These are phyloP conservation scores for Pemphigus obesinymphae DNA, from an alignment of 1,140 invertebrate genomes.

Conservation along the genomic window DNA sequence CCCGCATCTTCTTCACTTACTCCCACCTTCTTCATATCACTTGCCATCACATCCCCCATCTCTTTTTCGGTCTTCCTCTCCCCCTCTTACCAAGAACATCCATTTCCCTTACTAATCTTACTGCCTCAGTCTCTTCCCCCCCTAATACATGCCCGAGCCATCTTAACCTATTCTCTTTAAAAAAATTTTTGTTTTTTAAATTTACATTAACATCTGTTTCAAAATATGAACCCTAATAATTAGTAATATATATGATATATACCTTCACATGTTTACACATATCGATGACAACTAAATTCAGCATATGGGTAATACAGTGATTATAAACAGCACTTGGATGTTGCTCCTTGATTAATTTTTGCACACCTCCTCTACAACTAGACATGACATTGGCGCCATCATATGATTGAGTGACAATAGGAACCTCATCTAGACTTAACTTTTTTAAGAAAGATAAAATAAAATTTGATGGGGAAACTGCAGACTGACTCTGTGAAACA, in stretches of 20 bases:
- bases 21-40: too few relatives aligned
- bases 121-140: too few relatives aligned
- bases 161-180: too few relatives aligned
- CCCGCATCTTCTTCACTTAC: too few relatives aligned
- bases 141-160: too few relatives aligned
- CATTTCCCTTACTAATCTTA: too few relatives aligned
- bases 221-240: background rate
- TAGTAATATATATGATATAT: background rate
- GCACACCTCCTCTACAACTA: background rate
- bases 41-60: too few relatives aligned
- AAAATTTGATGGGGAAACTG: background rate
- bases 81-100: too few relatives aligned
- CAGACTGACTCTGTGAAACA: background rate
- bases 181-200: too few relatives aligned
- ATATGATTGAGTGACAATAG: background rate
- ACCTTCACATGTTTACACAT: background rate
- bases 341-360: background rate
- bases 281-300: background rate
- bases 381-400: background rate
- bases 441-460: background rate
- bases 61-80: too few relatives aligned
- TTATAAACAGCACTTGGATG: background rate
- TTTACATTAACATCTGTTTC: background rate
- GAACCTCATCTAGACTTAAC: background rate
- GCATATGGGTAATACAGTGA: background rate